Evolutionary conservation across 64 coral and sea anemone species (phyloP), one percentile per base, ranked within the genome.

Genomic region (Stylophora pistillata): DNA sequence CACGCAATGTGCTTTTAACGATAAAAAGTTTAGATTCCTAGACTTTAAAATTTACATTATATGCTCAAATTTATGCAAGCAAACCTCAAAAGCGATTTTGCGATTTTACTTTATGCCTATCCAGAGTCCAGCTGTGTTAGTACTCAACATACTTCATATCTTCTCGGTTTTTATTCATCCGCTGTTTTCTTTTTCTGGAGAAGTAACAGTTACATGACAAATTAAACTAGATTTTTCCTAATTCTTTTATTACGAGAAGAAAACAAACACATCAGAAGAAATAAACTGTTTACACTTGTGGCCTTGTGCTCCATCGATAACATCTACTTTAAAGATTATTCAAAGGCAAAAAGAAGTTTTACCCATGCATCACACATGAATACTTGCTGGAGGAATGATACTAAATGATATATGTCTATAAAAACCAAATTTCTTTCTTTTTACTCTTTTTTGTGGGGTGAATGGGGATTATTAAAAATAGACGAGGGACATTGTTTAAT

Each of bases 91-190:
- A 26, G 23, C 23, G 10, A 21, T 11, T 12, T 68, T n/a, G 25
- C 37, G 37, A 47, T 9, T 68, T n/a, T 28, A 68, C 64, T n/a
- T 68, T 68, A 26, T 25, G 69, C 60, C 20, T 60, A 60, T 25
- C 58, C 75, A 27, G 53, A 68, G 80, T 66, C 58, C 60, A 32
- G 30, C 26, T 32, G 71, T 30, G 58, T 75, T 72, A 47, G 72
- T 33, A 52, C 53, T 87, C 57, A 57, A 92, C 90, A 85, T 92
- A 92, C 90, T 92, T 92, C 74, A 92, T 92, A 55, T 92, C 90
- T 92, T 92, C 90, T 57, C 90, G 90, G 33, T 85, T 74, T 92
- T 92, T 85, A 78, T 56, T 86, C 57, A 92, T 92, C 90, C 80
- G 31, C 62, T 84, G 80, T 37, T 92, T 92, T 92, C 83, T 55